Conservation (phyloP, 2,888 invertebrate species). For the Rapana venosa region DNA sequence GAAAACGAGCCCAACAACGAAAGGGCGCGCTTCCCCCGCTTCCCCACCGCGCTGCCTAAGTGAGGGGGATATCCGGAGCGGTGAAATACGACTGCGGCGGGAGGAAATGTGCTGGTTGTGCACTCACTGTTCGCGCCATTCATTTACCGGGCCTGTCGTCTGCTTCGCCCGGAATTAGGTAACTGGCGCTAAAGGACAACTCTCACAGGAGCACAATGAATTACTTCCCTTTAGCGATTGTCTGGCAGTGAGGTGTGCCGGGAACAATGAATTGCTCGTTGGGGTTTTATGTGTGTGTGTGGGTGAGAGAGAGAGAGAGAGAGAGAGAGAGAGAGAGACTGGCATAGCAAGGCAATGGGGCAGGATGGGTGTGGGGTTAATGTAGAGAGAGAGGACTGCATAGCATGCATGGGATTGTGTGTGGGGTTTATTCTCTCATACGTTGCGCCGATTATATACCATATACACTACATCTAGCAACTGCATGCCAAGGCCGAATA, state of each 20-base stretch:
- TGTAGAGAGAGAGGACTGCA: too few species aligned
- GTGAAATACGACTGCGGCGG: conserved; percentile 31
- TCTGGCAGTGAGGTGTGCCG: neutral
- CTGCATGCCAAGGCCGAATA: too few species aligned
- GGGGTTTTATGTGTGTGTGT: neutral
- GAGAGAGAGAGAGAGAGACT: neutral
- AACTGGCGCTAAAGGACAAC: conserved; percentile 29
- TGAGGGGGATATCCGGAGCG: conserved; percentile 40
- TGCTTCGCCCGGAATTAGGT: conserved; percentile 21
- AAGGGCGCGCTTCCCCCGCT: conserved; percentile 14
- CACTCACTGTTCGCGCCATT: conserved; percentile 26
- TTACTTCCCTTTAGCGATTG: conserved; percentile 15
- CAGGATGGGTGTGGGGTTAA: neutral
- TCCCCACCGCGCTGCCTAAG: conserved; percentile 38
- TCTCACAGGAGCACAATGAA: conserved; percentile 25
- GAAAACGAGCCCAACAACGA: conserved; percentile 32
- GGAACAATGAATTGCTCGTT: neutral
- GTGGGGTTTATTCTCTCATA: too few species aligned
- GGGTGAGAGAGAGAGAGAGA: neutral
- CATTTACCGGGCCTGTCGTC: conserved; percentile 18
- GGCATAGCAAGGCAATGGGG: too few species aligned
- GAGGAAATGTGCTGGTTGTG: conserved; percentile 39
- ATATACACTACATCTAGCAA: too few species aligned
- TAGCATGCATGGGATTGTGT: too few species aligned
- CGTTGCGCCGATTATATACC: too few species aligned